Conservation (phyloP, 2,888 invertebrate species). For the Aelia acuminata region DNA sequence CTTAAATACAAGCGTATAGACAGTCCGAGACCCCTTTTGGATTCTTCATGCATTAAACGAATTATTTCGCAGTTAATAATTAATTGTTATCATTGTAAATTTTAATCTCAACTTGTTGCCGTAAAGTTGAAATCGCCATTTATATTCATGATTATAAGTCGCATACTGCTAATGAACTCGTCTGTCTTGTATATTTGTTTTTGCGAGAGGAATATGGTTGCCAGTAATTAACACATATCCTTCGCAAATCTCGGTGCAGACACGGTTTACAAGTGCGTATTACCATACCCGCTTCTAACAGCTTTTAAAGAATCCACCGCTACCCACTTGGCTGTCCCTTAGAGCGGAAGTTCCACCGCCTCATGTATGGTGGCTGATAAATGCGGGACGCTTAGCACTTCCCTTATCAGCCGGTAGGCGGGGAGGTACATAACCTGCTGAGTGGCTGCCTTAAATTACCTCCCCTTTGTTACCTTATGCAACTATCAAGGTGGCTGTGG, state of each 20-base stretch:
- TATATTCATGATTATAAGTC: not conserved
- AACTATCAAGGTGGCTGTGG: not conserved
- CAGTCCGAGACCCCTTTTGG: too few relatives aligned
- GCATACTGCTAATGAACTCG: not conserved
- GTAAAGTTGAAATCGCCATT: not conserved
- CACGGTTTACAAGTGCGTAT: not conserved
- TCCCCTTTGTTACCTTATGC: constrained; percentile 9
- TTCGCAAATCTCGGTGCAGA: not conserved
- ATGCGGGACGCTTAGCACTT: not conserved
- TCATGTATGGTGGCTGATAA: not conserved
- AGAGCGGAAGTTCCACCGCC: not conserved
- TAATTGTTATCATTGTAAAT: too few relatives aligned
- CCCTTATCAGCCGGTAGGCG: not conserved
- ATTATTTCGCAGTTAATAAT: too few relatives aligned
- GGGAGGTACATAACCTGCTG: not conserved
- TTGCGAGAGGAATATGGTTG: constrained; percentile 1
- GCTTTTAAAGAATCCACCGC: not conserved
- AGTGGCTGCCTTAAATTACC: constrained; percentile 4
- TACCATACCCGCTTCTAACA: not conserved
- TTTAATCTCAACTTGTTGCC: too few relatives aligned
- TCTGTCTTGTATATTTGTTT: not conserved
- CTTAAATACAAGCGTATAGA: too few relatives aligned
- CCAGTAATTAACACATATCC: not conserved
- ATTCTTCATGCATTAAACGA: too few relatives aligned
- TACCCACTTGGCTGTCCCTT: not conserved